Conservation (phyloP, 2,113 vertebrate species). For the Nerophis ophidion region DNA sequence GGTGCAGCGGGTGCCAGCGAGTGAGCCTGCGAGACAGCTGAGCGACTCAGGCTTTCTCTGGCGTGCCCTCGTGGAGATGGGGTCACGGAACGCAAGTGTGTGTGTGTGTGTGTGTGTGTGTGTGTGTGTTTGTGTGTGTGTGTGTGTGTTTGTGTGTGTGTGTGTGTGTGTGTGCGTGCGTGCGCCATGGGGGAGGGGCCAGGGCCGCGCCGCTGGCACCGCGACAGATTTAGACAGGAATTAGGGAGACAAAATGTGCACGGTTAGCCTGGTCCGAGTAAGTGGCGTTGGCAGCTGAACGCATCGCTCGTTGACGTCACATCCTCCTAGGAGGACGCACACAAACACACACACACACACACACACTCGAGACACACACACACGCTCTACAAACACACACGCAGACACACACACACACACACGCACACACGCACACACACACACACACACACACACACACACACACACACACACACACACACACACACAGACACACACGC, state of each 20-base stretch:
- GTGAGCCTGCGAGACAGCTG: constrained; percentile 73
- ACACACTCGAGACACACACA: constrained; percentile 26
- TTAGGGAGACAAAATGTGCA: constrained; percentile 54
- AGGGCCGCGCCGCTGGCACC: constrained; percentile 35
- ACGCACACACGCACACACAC: constrained; percentile 21
- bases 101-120: constrained; percentile 8
- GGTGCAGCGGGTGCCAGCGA: constrained; percentile 46
- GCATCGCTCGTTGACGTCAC: constrained; percentile 40
- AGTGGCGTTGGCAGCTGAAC: constrained; percentile 67
- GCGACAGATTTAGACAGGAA: constrained; percentile 69
- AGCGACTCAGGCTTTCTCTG: constrained; percentile 60
- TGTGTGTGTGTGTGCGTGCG: constrained; percentile 17
- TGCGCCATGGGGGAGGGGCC: constrained; percentile 41
- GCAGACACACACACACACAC: constrained; percentile 37
- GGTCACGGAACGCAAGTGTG: constrained; percentile 57
- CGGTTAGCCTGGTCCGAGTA: constrained; percentile 56
- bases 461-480: constrained; percentile 36
- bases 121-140: constrained; percentile 21
- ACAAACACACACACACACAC: constrained; percentile 4
- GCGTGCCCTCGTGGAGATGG: constrained; percentile 41
- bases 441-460: constrained; percentile 13
- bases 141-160: too few relatives aligned
- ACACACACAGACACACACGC: background rate
- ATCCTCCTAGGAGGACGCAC: constrained; percentile 18
- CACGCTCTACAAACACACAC: background rate